Evolutionary conservation across 2,797 vertebrate genomes (phyloP).

Genomic region (Trachops cirrhosus): DNA sequence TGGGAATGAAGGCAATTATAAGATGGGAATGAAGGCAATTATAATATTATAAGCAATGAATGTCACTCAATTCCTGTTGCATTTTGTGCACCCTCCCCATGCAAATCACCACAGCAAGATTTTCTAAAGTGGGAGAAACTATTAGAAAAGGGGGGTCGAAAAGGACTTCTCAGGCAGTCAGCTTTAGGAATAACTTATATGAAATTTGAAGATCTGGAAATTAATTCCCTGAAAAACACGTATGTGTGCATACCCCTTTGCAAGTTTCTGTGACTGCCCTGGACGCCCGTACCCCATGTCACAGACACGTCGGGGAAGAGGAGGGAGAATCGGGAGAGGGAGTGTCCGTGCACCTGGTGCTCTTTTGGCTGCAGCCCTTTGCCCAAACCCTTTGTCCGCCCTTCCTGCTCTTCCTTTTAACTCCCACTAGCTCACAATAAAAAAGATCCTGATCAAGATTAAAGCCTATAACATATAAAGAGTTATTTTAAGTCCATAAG

Average conservation of each 20-base stretch:
- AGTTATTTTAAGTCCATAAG: conserved; percentile 25
- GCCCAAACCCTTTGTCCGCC: neutral
- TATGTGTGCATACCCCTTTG: neutral
- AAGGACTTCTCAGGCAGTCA: neutral
- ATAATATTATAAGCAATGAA: too few species aligned
- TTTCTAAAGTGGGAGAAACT: neutral
- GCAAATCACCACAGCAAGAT: neutral
- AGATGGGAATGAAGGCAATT: neutral
- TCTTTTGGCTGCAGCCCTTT: neutral
- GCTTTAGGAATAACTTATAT: neutral
- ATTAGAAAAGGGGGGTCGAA: neutral
- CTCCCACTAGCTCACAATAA: neutral
- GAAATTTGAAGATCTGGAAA: neutral
- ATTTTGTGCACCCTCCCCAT: neutral
- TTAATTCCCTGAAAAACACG: neutral
- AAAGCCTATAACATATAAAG: neutral
- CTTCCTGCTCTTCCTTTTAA: neutral
- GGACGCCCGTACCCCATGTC: neutral
- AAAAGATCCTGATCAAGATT: neutral
- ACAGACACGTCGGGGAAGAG: neutral
- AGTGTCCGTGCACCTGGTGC: too few species aligned
- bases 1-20: neutral
- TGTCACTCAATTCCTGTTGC: neutral
- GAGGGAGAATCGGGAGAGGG: neutral
- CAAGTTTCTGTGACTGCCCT: neutral